These are phyloP conservation scores for Heliopora coerulea DNA, from an alignment of 92 coral and sea anemone species.

Conservation along the genomic window DNA sequence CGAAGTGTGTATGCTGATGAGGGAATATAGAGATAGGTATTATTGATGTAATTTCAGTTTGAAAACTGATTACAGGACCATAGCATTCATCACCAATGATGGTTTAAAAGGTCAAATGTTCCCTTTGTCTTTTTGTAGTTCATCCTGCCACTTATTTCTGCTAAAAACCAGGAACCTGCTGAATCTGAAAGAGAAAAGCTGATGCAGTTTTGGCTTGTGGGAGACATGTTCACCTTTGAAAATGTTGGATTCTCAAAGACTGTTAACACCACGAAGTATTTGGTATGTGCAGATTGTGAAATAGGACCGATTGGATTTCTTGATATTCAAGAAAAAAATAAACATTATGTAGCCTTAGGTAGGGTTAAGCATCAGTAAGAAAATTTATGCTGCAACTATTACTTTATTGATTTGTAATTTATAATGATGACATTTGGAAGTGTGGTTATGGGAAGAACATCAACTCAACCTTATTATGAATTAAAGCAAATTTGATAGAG, in stretches of 20 bases:
- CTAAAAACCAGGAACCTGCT: conserved; percentile 10
- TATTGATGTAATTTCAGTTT: too few relatives aligned
- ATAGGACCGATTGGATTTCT: conserved; percentile 98
- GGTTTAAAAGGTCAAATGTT: too few relatives aligned
- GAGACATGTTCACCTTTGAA: conserved; percentile 93
- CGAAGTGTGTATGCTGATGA: too few relatives aligned
- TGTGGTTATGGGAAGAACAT: too few relatives aligned
- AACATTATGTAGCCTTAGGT: conserved; percentile 71
- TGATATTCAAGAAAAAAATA: conserved; percentile 67
- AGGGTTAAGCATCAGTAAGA: conserved; percentile 63
- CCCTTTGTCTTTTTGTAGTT: conserved; percentile 12
- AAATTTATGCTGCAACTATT: neutral
- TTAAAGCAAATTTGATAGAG: too few relatives aligned
- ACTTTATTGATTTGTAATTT: conserved; percentile 10
- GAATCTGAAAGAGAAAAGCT: conserved; percentile 74
- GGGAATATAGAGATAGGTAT: too few relatives aligned
- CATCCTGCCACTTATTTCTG: conserved; percentile 24
- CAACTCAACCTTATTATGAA: too few relatives aligned
- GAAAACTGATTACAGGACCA: too few relatives aligned
- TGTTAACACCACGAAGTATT: conserved; percentile 80
- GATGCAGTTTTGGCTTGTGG: conserved; percentile 72
- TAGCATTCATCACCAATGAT: too few relatives aligned
- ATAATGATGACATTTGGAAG: too few relatives aligned
- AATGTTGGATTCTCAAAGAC: conserved; percentile 97
- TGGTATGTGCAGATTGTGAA: conserved; percentile 96